Evolutionary conservation across 2,888 invertebrate genomes (phyloP), one percentile per base, ranked within the genome.

Genomic region (Dryocosmus kuriphilus): DNA sequence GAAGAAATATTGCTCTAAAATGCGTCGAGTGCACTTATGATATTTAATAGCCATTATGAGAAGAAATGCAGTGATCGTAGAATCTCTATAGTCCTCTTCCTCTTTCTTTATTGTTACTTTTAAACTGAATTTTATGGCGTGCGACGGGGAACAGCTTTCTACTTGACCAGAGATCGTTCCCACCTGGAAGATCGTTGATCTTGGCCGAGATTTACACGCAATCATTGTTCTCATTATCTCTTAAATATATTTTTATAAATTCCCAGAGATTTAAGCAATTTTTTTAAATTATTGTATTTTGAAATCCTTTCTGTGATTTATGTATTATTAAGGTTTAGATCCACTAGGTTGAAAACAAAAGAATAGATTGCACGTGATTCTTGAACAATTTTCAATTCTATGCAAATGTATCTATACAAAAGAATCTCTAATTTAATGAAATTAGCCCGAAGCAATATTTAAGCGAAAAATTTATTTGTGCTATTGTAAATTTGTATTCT

Each of bases 181-280:
- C 81, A 75, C 71, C 67, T 55, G 76, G 67, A 75, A 67, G 84
- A 85, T 85, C 86, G 79, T 85, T 85, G 85, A 84, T 85, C 86
- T 85, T 86, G 85, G 80, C 85, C 85, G 82, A 83, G 85, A 84
- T 84, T 79, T 81, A 30, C 74, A 77, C 71, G 71, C 71, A 46
- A 71, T 51, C 71, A 71, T 71, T 71, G 71, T 71, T 71, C 71
- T 46, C 46, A 71, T 71, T 71, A 71, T 51, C 51, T 19, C 19
- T 51, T 55, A 67, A 41, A 32, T 32, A 27, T 71, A 74, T 46
- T 32, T 35, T 22, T 7, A n/a, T 19, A 30, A 22, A 6, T 46
- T 35, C n/a, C n/a, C n/a, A n/a, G n/a, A n/a, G n/a, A n/a, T n/a
- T n/a, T n/a, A n/a, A n/a, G n/a, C n/a, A n/a, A n/a, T n/a, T n/a